phyloP scores from a whole-genome alignment of 2,888 invertebrate genomes.

The Hypomecis punctinalis region DNA sequence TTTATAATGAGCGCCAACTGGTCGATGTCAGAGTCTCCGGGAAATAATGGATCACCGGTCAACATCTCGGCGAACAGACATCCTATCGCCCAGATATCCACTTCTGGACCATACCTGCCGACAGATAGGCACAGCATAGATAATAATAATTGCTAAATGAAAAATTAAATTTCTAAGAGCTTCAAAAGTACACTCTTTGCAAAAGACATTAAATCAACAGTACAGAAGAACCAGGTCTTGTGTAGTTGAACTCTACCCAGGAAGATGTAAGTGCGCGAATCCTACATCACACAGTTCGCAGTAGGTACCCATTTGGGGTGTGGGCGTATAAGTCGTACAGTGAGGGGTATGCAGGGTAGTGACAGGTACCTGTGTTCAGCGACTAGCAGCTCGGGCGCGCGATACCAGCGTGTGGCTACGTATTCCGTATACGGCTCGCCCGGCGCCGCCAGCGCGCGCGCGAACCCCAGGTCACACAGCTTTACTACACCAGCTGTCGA shows the following conservation, averaged over 20 bases:
- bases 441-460: constrained; percentile 88
- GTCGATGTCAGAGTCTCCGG: constrained; percentile 96
- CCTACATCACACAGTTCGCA: no score
- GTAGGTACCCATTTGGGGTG: no score
- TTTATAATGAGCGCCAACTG: constrained; percentile 93
- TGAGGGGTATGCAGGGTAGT: no score
- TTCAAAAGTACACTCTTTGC: no score
- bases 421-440: constrained; percentile 95
- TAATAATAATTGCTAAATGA: no score
- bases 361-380: constrained; percentile 85
- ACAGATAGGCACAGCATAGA: no score
- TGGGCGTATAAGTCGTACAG: no score
- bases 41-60: constrained; percentile 94
- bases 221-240: no score
- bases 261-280: no score
- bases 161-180: no score
- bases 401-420: constrained; percentile 95
- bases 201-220: no score
- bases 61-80: constrained; percentile 94
- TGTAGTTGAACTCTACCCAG: no score
- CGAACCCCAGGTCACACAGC: constrained; percentile 96
- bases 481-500: constrained; percentile 92
- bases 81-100: constrained; percentile 95
- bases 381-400: constrained; percentile 94
- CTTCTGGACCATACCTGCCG: constrained; percentile 87